These are phyloP conservation scores for Isurus oxyrinchus DNA, from an alignment of 2,113 vertebrate genomes.

Conservation along the genomic window DNA sequence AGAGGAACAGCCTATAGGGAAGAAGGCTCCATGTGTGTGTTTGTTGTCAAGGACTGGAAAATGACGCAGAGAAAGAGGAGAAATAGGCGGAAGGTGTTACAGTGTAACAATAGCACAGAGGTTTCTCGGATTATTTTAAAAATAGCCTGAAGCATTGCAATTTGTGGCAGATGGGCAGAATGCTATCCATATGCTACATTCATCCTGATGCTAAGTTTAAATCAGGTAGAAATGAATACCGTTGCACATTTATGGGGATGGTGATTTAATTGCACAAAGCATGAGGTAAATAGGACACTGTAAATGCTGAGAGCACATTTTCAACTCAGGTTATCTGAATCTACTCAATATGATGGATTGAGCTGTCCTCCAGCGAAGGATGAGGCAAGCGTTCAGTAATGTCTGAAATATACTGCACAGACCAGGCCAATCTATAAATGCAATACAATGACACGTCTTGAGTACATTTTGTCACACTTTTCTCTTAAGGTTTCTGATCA, in stretches of 20 bases:
- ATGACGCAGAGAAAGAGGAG: background rate
- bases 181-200: background rate
- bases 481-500: background rate
- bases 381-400: background rate
- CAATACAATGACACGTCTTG: background rate
- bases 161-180: background rate
- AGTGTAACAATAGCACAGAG: background rate
- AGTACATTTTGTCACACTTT: background rate
- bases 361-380: background rate
- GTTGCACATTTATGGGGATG: background rate
- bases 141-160: background rate
- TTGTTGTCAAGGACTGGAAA: background rate
- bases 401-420: background rate
- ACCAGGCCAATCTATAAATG: background rate
- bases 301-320: background rate
- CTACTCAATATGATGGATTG: background rate
- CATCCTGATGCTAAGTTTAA: slow-evolving; percentile 17
- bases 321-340: background rate
- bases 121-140: background rate
- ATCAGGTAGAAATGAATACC: background rate
- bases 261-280: background rate
- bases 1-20: background rate
- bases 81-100: background rate
- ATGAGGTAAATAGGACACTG: background rate
- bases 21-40: background rate